Conservation (phyloP, 2,888 invertebrate species). For the Cataglyphis livida region DNA sequence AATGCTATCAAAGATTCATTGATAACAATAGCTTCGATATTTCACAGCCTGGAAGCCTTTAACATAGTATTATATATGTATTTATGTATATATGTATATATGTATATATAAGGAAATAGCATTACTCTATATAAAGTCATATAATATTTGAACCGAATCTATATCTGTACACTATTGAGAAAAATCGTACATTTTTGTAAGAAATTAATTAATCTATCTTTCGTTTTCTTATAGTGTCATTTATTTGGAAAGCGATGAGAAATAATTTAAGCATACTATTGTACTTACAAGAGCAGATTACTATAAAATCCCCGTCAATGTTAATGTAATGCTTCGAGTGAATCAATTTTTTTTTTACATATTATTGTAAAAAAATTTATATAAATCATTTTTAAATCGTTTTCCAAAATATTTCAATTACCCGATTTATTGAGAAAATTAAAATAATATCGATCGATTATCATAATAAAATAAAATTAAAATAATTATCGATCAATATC, state of each 20-base stretch:
- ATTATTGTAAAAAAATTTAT: background rate
- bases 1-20: conserved; percentile 64
- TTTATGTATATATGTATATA: background rate
- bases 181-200: conserved; percentile 56
- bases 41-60: conserved; percentile 76
- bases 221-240: conserved; percentile 32
- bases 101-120: conserved; percentile 58
- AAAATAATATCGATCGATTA: background rate
- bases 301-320: conserved; percentile 49
- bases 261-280: conserved; percentile 50
- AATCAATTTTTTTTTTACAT: conserved; percentile 1
- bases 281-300: conserved; percentile 63
- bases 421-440: background rate
- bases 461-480: background rate
- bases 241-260: conserved; percentile 47
- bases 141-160: conserved; percentile 67
- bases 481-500: background rate
- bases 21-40: conserved; percentile 71
- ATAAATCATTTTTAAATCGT: conserved; percentile 5
- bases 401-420: background rate
- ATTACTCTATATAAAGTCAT: conserved; percentile 59
- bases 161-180: conserved; percentile 64
- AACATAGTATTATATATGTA: conserved; percentile 61
- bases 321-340: conserved; percentile 1
- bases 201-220: conserved; percentile 52